A percentile compares a stretch with the other conserved stretches of the same genome.
phyloP scores from a whole-genome alignment of 2,797 vertebrate species.

The Mormyrops boulengeri region DNA sequence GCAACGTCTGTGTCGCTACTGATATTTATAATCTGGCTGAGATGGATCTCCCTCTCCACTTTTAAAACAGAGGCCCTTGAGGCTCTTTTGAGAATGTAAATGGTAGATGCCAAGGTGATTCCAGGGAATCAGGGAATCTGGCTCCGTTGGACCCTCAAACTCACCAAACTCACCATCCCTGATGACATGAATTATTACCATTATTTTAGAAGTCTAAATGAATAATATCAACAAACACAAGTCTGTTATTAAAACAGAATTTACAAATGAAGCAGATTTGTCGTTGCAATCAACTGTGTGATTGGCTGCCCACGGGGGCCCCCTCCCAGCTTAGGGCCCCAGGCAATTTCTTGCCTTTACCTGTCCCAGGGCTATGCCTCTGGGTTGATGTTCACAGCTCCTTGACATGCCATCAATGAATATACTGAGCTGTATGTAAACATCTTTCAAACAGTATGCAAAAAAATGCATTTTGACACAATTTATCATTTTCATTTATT shows the following conservation, averaged over 20 bases:
- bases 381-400: not conserved
- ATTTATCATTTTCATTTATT: not conserved
- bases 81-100: not conserved
- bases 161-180: not conserved
- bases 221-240: not conserved
- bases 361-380: not conserved
- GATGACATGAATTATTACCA: not conserved
- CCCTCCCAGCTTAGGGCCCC: not conserved
- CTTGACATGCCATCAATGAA: not conserved
- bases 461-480: not conserved
- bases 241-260: not conserved
- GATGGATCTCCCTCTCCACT: not conserved
- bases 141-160: not conserved
- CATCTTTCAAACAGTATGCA: not conserved
- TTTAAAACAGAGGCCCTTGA: not conserved
- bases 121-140: not conserved
- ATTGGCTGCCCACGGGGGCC: not conserved
- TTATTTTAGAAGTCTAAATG: not conserved
- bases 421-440: not conserved
- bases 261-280: not conserved
- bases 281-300: not conserved
- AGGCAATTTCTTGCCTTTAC: not conserved
- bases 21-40: not conserved
- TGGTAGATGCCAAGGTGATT: not conserved
- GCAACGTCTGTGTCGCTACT: not conserved